Evolutionary conservation across 2,797 vertebrate genomes (phyloP), one percentile per base, ranked within the genome.

Genomic region (Neosilurus hyrtlii): DNA sequence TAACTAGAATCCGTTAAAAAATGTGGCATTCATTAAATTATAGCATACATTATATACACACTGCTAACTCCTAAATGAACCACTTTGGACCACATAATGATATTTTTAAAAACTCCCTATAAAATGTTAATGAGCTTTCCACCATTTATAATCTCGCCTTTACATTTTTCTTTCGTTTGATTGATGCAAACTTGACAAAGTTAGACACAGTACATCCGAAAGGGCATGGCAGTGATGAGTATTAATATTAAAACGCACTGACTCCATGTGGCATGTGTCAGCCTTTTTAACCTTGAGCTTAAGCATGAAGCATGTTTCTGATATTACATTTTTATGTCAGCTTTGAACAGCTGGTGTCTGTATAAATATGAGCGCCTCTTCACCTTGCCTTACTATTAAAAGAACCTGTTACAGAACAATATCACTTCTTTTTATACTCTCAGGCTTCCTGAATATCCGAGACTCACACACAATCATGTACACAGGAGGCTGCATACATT

Each of bases 281-380:
- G 68, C 84, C 80, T 86, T 84, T 61, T 86, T 88, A 86, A 88
- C 87, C 86, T 88, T 88, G 87, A 86, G 81, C 74, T 81, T 84
- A 82, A 81, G 83, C 65, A 57, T 81, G 78, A 73, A 86, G 83
- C 70, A 8, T 22, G 63, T 68, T 74, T 83, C 81, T 74, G 85
- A 84, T 85, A 87, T 82, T 78, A 86, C 80, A 86, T 89, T 84
- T 81, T 86, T 83, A 87, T 87, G 87, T 86, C 85, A 83, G 74
- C 68, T 80, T 83, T 83, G 83, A 89, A 87, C 88, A 87, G 86
- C 87, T 89, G 88, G 85, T 87, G 82, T 86, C 87, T 84, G 87
- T 86, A 88, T 79, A 82, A 88, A 85, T 81, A 84, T 70, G 84
- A 83, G 78, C 62, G 22, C 61, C 71, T 83, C 67, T 71, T 86